Base-by-base conservation (phyloP, 2,113 vertebrate genomes). In the Chlorodrepanis virens region DNA sequence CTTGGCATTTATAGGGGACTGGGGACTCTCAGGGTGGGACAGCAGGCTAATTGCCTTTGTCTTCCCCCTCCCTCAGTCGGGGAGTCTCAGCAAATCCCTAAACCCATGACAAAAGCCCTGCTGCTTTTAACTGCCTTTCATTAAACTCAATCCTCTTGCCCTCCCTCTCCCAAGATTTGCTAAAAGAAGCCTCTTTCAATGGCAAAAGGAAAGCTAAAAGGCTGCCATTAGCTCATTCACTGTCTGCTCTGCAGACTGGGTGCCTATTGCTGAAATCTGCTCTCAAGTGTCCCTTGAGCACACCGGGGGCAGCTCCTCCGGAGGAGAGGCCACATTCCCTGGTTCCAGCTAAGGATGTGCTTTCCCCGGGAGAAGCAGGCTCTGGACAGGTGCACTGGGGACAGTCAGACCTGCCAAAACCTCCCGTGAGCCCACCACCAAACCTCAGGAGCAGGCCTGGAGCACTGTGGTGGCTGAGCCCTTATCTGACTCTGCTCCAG, bases 151-250 rank as follows among this genome's bases (percentile, higher is more conserved):
- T 94, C 84, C 60, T 82, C 64, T 67, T 27, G 80, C 80, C 52
- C 69, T 76, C 74, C 59, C 65, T 89, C 77, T 96, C 84, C 47
- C 76, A 69, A 76, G 50, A 49, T 77, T 24, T 94, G 50, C 78
- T 91, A 28, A 67, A 83, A 91, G 75, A 39, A 81, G 63, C n/a
- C 92, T 78, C 80, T 85, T 95, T 93, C 31, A 89, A 81, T 93
- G 94, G 97, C 96, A 97, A 97, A 94, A 90, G 82, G 74, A 86
- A 89, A 59, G 25, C 77, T 49, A 85, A 96, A 96, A 89, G 88
- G 86, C 95, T 90, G 84, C 86, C 78, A 75, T 88, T 45, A 89
- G 44, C 57, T 76, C 67, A 9, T 91, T 94, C 69, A 39, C 60
- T 59, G 65, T 53, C 67, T 79, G 54, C 77, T 80, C 72, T 17